These are phyloP conservation scores for Coelopa pilipes DNA, from an alignment of 2,888 invertebrate species.

Conservation along the genomic window DNA sequence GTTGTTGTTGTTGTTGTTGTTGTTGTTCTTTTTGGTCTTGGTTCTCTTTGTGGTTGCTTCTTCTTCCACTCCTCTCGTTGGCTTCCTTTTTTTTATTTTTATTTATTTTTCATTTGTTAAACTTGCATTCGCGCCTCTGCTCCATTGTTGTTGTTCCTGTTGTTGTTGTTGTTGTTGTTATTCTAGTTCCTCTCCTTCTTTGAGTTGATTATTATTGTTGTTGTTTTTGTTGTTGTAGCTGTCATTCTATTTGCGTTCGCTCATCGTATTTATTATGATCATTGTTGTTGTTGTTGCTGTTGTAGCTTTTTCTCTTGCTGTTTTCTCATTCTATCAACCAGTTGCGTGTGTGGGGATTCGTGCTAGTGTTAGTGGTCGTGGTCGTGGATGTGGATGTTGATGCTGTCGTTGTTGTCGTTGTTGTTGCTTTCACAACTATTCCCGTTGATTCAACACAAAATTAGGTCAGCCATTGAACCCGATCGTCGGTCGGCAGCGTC, in stretches of 20 bases:
- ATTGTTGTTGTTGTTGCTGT: no score
- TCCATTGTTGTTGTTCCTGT: constrained; percentile 12
- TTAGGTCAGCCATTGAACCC: constrained; percentile 67
- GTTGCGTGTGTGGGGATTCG: no score
- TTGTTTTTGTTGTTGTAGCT: constrained; percentile 21
- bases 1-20: neutral
- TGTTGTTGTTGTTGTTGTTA: constrained; percentile 28
- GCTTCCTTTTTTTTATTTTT: constrained; percentile 1
- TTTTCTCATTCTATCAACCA: no score
- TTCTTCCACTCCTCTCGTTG: neutral
- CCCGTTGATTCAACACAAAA: constrained; percentile 49
- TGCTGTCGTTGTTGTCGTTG: constrained; percentile 21
- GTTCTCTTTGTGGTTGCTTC: neutral
- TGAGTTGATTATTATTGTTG: constrained; percentile 14
- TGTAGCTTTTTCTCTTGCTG: constrained; percentile 2
- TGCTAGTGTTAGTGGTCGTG: constrained; percentile 11
- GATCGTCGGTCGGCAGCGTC: constrained; percentile 45
- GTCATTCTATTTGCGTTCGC: constrained; percentile 22
- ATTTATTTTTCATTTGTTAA: constrained; percentile 34
- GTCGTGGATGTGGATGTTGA: constrained; percentile 23
- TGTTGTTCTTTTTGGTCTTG: neutral
- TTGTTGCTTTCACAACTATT: constrained; percentile 35
- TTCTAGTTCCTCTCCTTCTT: neutral
- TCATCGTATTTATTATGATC: neutral
- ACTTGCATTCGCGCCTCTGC: neutral